Conservation (phyloP, 2,888 invertebrate species). For the Coelogynopora nodosa region DNA sequence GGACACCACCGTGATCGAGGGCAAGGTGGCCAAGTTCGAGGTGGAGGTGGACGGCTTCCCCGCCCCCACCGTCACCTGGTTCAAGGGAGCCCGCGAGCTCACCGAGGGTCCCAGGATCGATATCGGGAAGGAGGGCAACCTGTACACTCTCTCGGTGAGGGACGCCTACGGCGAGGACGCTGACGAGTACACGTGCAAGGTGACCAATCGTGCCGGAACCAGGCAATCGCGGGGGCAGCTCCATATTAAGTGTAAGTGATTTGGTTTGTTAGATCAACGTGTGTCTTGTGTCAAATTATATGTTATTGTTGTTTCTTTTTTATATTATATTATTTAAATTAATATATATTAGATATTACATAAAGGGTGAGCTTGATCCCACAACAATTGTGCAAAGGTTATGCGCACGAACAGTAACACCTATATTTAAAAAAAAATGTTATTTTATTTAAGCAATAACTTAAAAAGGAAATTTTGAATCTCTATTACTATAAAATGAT, state of each 20-base stretch:
- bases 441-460: too few species aligned
- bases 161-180: conserved; percentile 96
- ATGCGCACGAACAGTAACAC: too few species aligned
- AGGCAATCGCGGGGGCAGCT: conserved; percentile 92
- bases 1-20: conserved; percentile 83
- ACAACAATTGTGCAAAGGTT: too few species aligned
- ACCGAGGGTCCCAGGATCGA: conserved; percentile 69
- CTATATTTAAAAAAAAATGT: too few species aligned
- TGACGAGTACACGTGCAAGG: conserved; percentile 93
- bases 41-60: conserved; percentile 85
- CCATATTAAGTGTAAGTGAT: conserved; percentile 85
- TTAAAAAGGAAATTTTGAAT: too few species aligned
- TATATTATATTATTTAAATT: neutral
- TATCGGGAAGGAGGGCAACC: conserved; percentile 81
- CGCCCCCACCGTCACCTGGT: conserved; percentile 83
- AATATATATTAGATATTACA: too few species aligned
- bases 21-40: conserved; percentile 87
- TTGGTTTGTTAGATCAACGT: conserved; percentile 51
- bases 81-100: conserved; percentile 91
- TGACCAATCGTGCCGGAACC: conserved; percentile 87
- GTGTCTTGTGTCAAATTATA: neutral
- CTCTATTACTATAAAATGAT: too few species aligned
- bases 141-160: conserved; percentile 78
- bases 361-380: too few species aligned
- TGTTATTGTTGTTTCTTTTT: neutral